Evolutionary conservation across 2,797 vertebrate genomes (phyloP).

Genomic region (Pseudomugil tenellus): DNA sequence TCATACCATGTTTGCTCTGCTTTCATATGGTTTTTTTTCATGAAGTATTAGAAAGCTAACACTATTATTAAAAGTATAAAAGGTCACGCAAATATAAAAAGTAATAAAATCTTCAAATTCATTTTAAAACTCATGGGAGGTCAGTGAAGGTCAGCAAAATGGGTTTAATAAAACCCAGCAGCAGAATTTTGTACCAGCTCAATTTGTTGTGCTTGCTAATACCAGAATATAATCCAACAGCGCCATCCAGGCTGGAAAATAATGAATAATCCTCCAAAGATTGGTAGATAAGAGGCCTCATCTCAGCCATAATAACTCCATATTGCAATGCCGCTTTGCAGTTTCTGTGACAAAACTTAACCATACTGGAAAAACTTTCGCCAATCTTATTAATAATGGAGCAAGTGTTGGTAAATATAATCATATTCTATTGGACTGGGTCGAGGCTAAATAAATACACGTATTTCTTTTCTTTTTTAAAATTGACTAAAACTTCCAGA

Average conservation of each 20-base stretch:
- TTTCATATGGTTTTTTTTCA: background rate
- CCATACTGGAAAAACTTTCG: background rate
- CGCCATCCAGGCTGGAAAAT: background rate
- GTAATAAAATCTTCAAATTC: background rate
- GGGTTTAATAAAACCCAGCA: background rate
- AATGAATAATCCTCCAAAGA: background rate
- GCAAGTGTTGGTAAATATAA: too few species aligned
- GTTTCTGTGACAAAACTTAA: too few species aligned
- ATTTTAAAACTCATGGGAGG: background rate
- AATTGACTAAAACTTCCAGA: background rate
- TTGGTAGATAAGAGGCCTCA: background rate
- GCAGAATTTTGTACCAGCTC: background rate
- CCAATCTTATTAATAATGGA: background rate
- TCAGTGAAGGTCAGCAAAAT: background rate
- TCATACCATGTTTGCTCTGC: too few species aligned
- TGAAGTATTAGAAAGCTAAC: background rate
- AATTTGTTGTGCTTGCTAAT: background rate
- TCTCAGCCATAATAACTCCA: background rate
- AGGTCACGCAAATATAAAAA: background rate
- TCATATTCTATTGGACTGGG: too few species aligned
- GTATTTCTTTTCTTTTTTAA: background rate
- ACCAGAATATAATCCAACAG: background rate
- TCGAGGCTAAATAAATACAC: too few species aligned
- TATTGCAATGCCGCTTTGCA: background rate
- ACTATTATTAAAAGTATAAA: background rate